Conservation (phyloP, 2,113 vertebrate species). For the Panthera tigris region DNA sequence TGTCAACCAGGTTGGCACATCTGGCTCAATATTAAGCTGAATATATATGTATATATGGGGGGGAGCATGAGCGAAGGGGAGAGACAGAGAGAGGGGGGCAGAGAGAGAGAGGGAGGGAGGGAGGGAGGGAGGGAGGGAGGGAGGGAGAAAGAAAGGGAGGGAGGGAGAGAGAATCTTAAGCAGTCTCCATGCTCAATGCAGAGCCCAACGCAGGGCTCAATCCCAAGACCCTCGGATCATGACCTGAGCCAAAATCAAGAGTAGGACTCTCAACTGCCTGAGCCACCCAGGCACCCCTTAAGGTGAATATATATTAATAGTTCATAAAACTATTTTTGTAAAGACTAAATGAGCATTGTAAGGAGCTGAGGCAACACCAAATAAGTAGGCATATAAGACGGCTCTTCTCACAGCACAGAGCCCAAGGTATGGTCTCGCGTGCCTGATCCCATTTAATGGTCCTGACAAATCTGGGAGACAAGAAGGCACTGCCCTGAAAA, state of each 20-base stretch:
- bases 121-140: rapidly evolving
- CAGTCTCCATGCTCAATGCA: too few relatives aligned
- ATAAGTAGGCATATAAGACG: rapidly evolving
- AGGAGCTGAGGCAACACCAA: background rate
- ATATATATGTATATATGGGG: background rate
- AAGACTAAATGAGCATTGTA: background rate
- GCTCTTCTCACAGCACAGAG: background rate
- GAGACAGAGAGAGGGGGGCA: too few relatives aligned
- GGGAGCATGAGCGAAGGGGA: too few relatives aligned
- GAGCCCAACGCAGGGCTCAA: too few relatives aligned
- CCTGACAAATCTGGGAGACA: background rate
- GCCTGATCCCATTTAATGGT: too few relatives aligned
- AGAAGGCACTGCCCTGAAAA: background rate
- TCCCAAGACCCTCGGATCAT: too few relatives aligned
- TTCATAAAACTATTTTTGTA: background rate
- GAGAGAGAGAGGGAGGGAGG: too few relatives aligned
- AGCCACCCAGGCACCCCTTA: too few relatives aligned
- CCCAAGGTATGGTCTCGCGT: rapidly evolving
- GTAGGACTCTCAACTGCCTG: too few relatives aligned
- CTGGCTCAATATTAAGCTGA: background rate
- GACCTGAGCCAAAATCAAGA: too few relatives aligned
- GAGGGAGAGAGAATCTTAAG: too few relatives aligned
- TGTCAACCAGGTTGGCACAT: background rate
- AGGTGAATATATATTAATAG: background rate
- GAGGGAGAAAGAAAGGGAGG: too few relatives aligned